These are phyloP conservation scores for Lamellibrachia satsuma DNA, from an alignment of 2,888 invertebrate genomes.

Conservation along the genomic window DNA sequence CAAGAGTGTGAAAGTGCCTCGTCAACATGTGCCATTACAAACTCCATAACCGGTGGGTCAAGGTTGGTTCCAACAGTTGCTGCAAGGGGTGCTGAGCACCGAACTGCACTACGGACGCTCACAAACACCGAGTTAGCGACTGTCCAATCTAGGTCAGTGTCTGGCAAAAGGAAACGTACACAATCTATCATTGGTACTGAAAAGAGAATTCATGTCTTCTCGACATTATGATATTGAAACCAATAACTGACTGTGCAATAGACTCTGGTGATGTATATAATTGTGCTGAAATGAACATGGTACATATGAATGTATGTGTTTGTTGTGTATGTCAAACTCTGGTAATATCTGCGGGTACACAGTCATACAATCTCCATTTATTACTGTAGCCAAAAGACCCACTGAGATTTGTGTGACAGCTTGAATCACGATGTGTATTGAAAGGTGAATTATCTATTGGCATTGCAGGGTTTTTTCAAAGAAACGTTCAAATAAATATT, in stretches of 20 bases:
- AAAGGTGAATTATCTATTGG: background rate
- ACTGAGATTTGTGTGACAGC: background rate
- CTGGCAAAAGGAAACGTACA: background rate
- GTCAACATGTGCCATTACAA: background rate
- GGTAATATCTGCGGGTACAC: background rate
- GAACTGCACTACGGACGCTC: conserved; percentile 1
- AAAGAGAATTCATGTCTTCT: background rate
- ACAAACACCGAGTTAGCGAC: background rate
- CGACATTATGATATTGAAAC: background rate
- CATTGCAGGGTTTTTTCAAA: background rate
- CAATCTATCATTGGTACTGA: background rate
- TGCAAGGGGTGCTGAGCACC: background rate
- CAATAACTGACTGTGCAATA: background rate
- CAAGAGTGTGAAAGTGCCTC: background rate
- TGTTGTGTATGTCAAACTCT: background rate
- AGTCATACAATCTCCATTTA: background rate
- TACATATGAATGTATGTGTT: background rate
- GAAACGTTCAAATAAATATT: background rate
- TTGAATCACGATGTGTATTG: background rate
- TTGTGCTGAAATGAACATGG: background rate
- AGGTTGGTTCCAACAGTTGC: background rate
- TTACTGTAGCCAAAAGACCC: background rate
- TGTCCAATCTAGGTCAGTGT: background rate
- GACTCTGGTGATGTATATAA: conserved; percentile 9
- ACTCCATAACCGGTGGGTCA: background rate